A percentile compares a stretch with the other conserved stretches of the same genome.
Conservation (phyloP, 92 coral and sea anemone species). For the Palythoa grandiflora region DNA sequence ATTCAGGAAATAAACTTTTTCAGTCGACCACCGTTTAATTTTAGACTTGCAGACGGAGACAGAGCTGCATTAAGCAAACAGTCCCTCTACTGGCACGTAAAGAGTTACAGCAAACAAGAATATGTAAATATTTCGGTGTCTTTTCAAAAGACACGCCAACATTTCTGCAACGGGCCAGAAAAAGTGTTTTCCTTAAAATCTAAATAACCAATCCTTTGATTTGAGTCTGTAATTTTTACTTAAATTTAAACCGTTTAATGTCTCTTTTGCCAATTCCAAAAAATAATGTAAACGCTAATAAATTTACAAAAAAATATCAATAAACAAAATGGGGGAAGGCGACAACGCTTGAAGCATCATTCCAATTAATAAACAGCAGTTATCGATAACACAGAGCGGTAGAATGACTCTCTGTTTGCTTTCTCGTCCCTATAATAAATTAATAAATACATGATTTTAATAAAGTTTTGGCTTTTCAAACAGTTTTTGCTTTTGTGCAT, state of each 20-base stretch:
- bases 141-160: slow-evolving; percentile 47
- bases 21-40: background rate
- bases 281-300: slow-evolving; percentile 67
- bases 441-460: slow-evolving; percentile 89
- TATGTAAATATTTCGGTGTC: slow-evolving; percentile 66
- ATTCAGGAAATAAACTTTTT: background rate
- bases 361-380: slow-evolving; percentile 65
- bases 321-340: slow-evolving; percentile 76
- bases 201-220: background rate
- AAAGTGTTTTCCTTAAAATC: background rate
- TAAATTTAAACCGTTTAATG: background rate
- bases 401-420: slow-evolving; percentile 79
- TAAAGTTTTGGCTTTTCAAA: slow-evolving; percentile 75
- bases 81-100: slow-evolving; percentile 72
- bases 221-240: background rate
- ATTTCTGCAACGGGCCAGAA: background rate
- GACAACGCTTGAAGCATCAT: slow-evolving; percentile 66
- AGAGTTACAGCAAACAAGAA: slow-evolving; percentile 76
- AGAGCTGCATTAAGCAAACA: slow-evolving; percentile 59
- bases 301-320: slow-evolving; percentile 68
- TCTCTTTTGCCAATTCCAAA: slow-evolving; percentile 28
- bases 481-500: slow-evolving; percentile 86
- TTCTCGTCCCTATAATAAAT: slow-evolving; percentile 68
- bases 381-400: slow-evolving; percentile 79
- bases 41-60: background rate